Percentiles rank a stretch among this genome's conserved stretches.
Conservation (phyloP, 2,113 vertebrate genomes). For the Melanocharis versteri region DNA sequence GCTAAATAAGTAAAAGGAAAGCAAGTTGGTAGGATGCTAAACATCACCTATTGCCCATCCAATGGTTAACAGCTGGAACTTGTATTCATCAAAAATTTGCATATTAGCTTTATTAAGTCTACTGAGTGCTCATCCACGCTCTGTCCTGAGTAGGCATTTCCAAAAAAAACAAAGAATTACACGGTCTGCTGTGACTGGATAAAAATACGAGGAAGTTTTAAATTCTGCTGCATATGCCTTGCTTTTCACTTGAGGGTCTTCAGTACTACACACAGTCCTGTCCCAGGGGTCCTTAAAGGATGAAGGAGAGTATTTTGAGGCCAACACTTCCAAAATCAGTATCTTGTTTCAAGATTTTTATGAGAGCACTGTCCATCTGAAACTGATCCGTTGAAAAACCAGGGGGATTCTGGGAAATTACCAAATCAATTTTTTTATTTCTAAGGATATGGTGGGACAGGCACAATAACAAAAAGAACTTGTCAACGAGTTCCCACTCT, state of each 20-base stretch:
- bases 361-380: not conserved
- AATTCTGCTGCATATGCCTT: not conserved
- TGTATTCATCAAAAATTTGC: not conserved
- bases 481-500: not conserved
- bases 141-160: not conserved
- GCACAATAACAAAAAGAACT: not conserved
- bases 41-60: not conserved
- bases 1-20: not conserved
- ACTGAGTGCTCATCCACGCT: not conserved
- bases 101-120: not conserved
- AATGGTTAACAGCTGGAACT: not conserved
- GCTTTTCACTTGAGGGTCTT: not conserved
- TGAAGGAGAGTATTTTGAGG: not conserved
- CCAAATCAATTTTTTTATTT: not conserved
- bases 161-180: not conserved
- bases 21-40: not conserved
- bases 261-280: not conserved
- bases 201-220: not conserved
- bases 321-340: not conserved
- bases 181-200: not conserved
- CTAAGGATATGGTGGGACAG: not conserved
- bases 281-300: not conserved
- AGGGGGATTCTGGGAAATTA: not conserved
- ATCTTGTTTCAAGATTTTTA: not conserved
- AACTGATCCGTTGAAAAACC: not conserved